Conservation (phyloP, 1,140 invertebrate genomes). For the Drosophila teissieri region DNA sequence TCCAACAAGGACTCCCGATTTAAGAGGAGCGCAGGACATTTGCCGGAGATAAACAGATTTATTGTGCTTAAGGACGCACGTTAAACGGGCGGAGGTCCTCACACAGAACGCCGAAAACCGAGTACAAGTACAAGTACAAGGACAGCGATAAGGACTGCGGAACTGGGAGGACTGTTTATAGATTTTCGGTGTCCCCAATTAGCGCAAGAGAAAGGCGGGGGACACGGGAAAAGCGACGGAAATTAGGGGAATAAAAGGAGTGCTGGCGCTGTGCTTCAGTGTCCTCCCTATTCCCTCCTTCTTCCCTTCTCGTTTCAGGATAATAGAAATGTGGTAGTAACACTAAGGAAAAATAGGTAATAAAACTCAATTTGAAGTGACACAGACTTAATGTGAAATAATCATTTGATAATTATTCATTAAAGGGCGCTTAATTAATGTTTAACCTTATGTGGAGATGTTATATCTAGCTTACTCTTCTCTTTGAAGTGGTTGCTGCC, state of each 20-base stretch:
- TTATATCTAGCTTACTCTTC: not conserved
- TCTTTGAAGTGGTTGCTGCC: no score
- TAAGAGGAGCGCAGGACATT: constrained; percentile 49
- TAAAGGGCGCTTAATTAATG: no score
- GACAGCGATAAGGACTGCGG: constrained; percentile 20
- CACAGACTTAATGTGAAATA: not conserved
- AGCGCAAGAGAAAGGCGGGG: constrained; percentile 33
- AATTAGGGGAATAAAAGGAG: constrained; percentile 64
- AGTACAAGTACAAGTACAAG: constrained; percentile 26
- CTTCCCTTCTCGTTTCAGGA: not conserved
- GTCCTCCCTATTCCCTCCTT: not conserved
- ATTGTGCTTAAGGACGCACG: constrained; percentile 66
- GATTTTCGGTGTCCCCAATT: constrained; percentile 71
- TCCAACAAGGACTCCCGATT: constrained; percentile 37
- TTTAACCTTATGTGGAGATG: no score
- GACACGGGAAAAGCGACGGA: constrained; percentile 41
- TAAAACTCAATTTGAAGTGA: not conserved
- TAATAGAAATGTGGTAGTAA: not conserved
- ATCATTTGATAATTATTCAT: no score
- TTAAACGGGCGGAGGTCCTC: constrained; percentile 40
- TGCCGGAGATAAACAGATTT: constrained; percentile 78
- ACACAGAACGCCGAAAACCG: constrained; percentile 9
- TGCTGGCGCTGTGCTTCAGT: constrained; percentile 24
- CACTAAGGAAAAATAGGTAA: not conserved
- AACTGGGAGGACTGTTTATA: constrained; percentile 59